These are phyloP conservation scores for Stenolophus ochropezus DNA, from an alignment of 2,888 invertebrate genomes.

Conservation along the genomic window DNA sequence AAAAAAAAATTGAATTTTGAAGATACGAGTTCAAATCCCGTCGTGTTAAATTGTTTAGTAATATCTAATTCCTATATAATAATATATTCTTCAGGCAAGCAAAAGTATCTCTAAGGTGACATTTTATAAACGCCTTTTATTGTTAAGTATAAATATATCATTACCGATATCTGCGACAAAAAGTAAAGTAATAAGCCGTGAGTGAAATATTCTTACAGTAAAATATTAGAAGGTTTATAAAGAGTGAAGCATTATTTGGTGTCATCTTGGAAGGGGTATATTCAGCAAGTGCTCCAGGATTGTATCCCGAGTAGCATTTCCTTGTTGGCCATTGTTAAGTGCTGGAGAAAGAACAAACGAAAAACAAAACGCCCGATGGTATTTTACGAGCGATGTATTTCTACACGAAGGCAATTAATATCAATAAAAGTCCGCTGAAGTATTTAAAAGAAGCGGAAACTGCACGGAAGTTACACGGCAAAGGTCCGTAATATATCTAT, in stretches of 20 bases:
- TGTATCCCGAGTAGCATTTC: slow-evolving; percentile 1
- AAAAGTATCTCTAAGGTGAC: too few relatives aligned
- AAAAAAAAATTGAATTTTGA: too few relatives aligned
- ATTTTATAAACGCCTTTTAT: too few relatives aligned
- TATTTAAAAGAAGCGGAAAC: slow-evolving; percentile 63
- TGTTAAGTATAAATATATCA: too few relatives aligned
- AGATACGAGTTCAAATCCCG: too few relatives aligned
- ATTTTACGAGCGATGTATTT: slow-evolving; percentile 58
- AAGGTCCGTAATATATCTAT: slow-evolving; percentile 58
- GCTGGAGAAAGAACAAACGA: slow-evolving; percentile 17
- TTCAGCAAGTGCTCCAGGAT: not conserved
- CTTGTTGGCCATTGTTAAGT: slow-evolving; percentile 43
- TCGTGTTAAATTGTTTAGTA: too few relatives aligned
- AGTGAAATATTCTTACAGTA: too few relatives aligned
- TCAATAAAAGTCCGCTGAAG: slow-evolving; percentile 66
- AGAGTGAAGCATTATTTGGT: not conserved
- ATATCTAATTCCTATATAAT: too few relatives aligned
- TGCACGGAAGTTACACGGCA: slow-evolving; percentile 44
- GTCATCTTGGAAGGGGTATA: not conserved
- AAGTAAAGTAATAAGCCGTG: too few relatives aligned
- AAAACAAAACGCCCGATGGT: slow-evolving; percentile 49
- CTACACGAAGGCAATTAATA: slow-evolving; percentile 65
- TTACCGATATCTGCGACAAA: too few relatives aligned
- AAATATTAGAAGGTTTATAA: too few relatives aligned
- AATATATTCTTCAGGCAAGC: too few relatives aligned